Evolutionary conservation across 2,113 vertebrate genomes (phyloP).

Genomic region (Sinosuthora webbiana): DNA sequence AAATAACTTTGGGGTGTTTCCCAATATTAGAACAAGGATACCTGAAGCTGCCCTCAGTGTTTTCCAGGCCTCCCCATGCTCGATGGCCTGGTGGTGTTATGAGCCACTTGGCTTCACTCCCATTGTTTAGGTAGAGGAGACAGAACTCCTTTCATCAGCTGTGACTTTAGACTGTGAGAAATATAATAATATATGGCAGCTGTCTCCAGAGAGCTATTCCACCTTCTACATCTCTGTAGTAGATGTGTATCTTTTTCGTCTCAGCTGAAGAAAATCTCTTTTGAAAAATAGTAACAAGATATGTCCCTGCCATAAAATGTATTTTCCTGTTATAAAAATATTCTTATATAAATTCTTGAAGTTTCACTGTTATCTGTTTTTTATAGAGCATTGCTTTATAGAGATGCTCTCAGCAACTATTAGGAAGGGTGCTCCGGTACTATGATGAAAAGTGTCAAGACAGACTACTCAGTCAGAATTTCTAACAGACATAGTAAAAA

Average conservation of each 20-base stretch:
- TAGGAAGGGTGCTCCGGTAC: background rate
- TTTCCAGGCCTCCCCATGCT: background rate
- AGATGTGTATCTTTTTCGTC: background rate
- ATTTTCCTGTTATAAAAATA: background rate
- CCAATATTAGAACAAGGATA: background rate
- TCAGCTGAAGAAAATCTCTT: background rate
- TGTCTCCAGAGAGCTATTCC: background rate
- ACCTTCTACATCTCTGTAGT: background rate
- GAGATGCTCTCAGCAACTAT: background rate
- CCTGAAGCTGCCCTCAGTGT: background rate
- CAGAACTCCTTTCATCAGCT: background rate
- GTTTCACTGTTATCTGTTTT: background rate
- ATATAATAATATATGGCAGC: background rate
- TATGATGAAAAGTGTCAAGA: background rate
- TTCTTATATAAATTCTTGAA: background rate
- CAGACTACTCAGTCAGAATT: background rate
- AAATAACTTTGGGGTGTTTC: background rate
- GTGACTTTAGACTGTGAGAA: background rate
- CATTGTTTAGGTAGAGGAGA: background rate
- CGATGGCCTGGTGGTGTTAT: accelerated
- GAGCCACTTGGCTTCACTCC: background rate
- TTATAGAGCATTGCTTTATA: background rate
- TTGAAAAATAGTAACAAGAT: background rate
- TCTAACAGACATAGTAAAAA: background rate
- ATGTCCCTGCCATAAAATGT: background rate